Evolutionary conservation across 53 echinoderm and acorn worm genomes (phyloP).

Genomic region (Holothuria leucospilota): DNA sequence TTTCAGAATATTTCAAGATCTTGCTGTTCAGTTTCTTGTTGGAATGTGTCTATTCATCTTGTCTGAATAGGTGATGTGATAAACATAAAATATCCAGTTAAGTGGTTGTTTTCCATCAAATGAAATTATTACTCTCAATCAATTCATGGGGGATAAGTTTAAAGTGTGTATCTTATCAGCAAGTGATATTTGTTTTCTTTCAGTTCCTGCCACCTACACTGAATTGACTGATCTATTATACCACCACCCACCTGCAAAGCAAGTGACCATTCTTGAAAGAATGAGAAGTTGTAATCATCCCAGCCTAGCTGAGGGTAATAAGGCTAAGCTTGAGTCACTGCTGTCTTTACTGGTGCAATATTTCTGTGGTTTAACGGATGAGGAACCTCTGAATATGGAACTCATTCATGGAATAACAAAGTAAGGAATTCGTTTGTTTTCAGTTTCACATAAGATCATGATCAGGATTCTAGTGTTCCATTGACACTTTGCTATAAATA

Average conservation of each 20-base stretch:
- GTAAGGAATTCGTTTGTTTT: constrained; percentile 46
- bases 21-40: no score
- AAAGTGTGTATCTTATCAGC: no score
- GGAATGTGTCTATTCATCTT: no score
- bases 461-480: no score
- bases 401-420: constrained; percentile 81
- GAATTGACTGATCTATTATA: constrained; percentile 11
- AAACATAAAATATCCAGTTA: no score
- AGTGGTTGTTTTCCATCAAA: no score
- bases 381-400: constrained; percentile 60
- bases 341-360: constrained; percentile 69
- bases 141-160: no score
- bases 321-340: constrained; percentile 83
- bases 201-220: neutral
- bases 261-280: constrained; percentile 75
- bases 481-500: no score
- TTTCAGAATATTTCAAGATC: no score
- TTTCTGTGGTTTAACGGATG: constrained; percentile 60
- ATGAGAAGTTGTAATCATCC: constrained; percentile 90
- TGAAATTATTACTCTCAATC: no score
- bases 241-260: constrained; percentile 65
- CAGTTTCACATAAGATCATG: neutral
- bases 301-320: constrained; percentile 92
- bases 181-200: neutral
- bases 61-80: no score